phyloP scores from a whole-genome alignment of 1,140 invertebrate species.

The Cotesia chilonis region DNA sequence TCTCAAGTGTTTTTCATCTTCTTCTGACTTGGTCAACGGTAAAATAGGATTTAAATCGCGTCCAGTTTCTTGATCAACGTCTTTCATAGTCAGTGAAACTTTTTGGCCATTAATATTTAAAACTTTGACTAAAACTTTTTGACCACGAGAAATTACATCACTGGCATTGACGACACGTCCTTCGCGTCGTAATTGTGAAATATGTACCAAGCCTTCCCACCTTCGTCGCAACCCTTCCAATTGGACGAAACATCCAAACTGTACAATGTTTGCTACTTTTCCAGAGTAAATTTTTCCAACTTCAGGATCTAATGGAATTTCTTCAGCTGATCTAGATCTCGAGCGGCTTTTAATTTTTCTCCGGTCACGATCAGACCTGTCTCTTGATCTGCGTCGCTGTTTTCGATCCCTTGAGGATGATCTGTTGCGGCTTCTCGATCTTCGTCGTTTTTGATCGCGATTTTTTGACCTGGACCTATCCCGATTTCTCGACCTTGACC shows the following conservation, averaged over 20 bases:
- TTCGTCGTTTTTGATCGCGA: conserved; percentile 59
- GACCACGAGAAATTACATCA: conserved; percentile 91
- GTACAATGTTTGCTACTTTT: conserved; percentile 93
- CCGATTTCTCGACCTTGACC: conserved; percentile 39
- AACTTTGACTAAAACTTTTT: conserved; percentile 90
- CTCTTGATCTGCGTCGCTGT: conserved; percentile 5
- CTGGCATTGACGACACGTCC: conserved; percentile 93
- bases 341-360: conserved; percentile 25
- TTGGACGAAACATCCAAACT: conserved; percentile 98
- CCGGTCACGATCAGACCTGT: not conserved
- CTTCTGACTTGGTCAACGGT: conserved; percentile 53
- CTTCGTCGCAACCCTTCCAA: conserved; percentile 87
- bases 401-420: conserved; percentile 8
- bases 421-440: conserved; percentile 47
- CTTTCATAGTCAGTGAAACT: conserved; percentile 96
- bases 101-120: conserved; percentile 91
- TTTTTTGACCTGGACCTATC: conserved; percentile 29
- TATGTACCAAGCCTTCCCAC: conserved; percentile 97
- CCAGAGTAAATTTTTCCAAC: conserved; percentile 87
- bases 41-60: conserved; percentile 90
- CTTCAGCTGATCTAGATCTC: conserved; percentile 48
- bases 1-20: conserved; percentile 77
- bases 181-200: conserved; percentile 92
- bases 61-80: conserved; percentile 95
- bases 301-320: conserved; percentile 63